Base-by-base conservation (phyloP, 2,113 vertebrate genomes). In the Epinephelus moara region DNA sequence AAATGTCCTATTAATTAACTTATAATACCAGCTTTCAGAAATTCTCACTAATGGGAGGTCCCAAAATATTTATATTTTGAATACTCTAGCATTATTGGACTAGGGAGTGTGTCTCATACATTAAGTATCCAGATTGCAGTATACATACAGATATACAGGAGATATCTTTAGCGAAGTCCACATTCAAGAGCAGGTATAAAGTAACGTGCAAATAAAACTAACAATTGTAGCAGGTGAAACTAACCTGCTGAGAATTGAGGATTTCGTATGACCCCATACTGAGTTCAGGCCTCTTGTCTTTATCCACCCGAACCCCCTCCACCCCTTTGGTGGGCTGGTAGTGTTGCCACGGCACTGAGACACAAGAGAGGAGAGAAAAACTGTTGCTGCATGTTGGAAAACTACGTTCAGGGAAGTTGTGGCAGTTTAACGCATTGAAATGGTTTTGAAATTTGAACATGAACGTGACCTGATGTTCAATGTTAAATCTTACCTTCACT, bases 241-340 rank as follows among this genome's bases (percentile, higher is more conserved):
- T 45, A 47, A 95, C 95, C 93, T 77, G 92, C 59, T 91, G 78
- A 37, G 86, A 83, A 53, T 75, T 61, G 42, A 95, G 75, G 23
- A 94, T 92, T 73, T 96, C 95, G 15, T 96, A 96, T 1, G 96
- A 96, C 3, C 96, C 96, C 77, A 89, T 68, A 50, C 87, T 91
- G 60, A 96, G 94, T 52, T 96, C 95, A 11, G 96, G 94, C 50
- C 91, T 91, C 59, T 66, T 81, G 47, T 92, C 91, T 14, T 69
- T 78, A 80, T 96, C 96, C 0, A 94, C 74, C 21, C 95, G 85
- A 9, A 74, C 42, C 1, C 95, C 95, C 4, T 85, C 86, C 50
- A 53, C 81, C 11, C 93, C 90, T 49, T 75, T 81, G 23, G 95
- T 95, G 59, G 92, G 95, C 85, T 96, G 95, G 86, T 94, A 96